These are phyloP conservation scores for Neodontobutis hainanensis DNA, from an alignment of 2,113 vertebrate species.

Conservation along the genomic window DNA sequence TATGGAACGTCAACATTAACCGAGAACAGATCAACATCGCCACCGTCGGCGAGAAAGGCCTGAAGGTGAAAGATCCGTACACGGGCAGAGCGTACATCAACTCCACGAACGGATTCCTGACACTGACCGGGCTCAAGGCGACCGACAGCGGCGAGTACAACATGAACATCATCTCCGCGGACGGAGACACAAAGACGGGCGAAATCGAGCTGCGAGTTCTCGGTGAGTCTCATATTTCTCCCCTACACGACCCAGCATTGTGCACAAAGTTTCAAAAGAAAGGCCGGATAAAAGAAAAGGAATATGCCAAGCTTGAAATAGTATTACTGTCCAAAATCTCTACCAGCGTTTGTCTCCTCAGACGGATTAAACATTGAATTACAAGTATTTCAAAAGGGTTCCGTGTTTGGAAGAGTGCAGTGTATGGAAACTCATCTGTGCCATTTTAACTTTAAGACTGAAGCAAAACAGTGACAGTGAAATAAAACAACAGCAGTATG, in stretches of 20 bases:
- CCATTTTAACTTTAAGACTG: too few relatives aligned
- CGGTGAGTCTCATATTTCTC: constrained; percentile 34
- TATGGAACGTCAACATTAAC: constrained; percentile 27
- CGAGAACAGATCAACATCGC: fast-evolving
- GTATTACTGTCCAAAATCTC: too few relatives aligned
- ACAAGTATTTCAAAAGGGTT: too few relatives aligned
- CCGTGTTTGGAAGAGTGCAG: too few relatives aligned
- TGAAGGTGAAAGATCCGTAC: fast-evolving
- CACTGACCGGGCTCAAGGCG: fast-evolving
- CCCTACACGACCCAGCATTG: background rate
- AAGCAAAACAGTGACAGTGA: too few relatives aligned
- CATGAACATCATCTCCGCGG: fast-evolving
- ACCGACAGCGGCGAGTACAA: constrained; percentile 45
- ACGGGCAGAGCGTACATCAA: background rate
- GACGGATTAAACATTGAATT: too few relatives aligned
- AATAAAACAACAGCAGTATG: too few relatives aligned
- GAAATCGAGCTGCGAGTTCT: constrained; percentile 36
- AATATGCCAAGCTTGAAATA: too few relatives aligned
- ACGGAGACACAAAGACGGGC: fast-evolving
- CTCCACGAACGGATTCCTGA: background rate
- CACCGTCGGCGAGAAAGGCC: fast-evolving
- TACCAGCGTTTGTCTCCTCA: too few relatives aligned
- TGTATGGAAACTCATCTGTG: too few relatives aligned
- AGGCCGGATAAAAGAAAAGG: background rate
- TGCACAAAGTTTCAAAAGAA: background rate